Evolutionary conservation across 2,888 invertebrate species (phyloP).

Genomic region (Meghimatium bilineatum): DNA sequence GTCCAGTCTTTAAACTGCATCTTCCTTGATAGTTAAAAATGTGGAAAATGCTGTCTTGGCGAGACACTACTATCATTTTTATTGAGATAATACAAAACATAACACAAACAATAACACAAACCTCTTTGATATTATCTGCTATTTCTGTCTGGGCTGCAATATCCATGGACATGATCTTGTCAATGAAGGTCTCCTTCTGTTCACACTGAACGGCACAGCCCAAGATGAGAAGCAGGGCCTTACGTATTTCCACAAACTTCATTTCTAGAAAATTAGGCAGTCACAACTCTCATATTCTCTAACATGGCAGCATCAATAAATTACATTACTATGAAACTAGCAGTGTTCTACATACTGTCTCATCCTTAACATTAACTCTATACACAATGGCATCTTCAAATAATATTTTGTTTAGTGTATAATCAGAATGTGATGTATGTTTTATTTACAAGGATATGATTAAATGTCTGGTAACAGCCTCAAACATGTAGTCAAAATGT

Average conservation of each 20-base stretch:
- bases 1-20: too few species aligned
- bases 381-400: not conserved
- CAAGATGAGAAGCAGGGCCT: conserved; percentile 89
- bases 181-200: conserved; percentile 93
- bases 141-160: conserved; percentile 92
- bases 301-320: too few species aligned
- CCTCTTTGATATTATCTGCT: conserved; percentile 95
- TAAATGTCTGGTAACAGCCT: too few species aligned
- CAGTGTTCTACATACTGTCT: too few species aligned
- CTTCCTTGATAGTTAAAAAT: too few species aligned
- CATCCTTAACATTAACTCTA: not conserved
- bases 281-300: too few species aligned
- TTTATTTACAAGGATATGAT: too few species aligned
- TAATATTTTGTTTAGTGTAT: not conserved
- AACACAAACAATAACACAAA: conserved; percentile 72
- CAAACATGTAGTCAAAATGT: too few species aligned
- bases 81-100: not conserved
- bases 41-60: too few species aligned
- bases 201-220: conserved; percentile 98
- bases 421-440: too few species aligned
- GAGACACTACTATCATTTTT: too few species aligned
- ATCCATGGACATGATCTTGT: conserved; percentile 90
- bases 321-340: too few species aligned
- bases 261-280: conserved; percentile 69
- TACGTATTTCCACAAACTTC: conserved; percentile 82